phyloP scores from a whole-genome alignment of 2,888 invertebrate genomes.

The Philereme transversata region DNA sequence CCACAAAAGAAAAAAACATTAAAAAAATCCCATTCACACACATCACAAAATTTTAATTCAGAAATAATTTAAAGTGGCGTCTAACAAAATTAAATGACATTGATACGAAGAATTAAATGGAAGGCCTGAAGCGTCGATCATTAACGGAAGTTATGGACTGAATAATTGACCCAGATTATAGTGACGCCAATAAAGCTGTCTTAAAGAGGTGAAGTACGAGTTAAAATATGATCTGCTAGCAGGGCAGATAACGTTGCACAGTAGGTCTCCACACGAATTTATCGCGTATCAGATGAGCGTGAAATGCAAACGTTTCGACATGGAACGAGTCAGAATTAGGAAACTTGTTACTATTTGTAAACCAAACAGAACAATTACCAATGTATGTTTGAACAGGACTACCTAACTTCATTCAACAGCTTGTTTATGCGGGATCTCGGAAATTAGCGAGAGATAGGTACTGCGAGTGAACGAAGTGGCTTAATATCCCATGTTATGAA shows the following conservation, averaged over 20 bases:
- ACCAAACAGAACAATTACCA: conserved; percentile 46
- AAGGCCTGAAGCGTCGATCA: conserved; percentile 6
- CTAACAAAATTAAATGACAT: background rate
- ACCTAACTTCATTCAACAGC: conserved; percentile 35
- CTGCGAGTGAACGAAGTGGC: conserved; percentile 12
- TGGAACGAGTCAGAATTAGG: conserved; percentile 47
- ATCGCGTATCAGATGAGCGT: conserved; percentile 56
- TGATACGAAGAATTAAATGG: conserved; percentile 1
- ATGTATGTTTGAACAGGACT: conserved; percentile 39
- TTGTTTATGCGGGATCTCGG: conserved; percentile 43
- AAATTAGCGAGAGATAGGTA: conserved; percentile 41
- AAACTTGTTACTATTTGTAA: conserved; percentile 54
- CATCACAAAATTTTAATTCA: no score
- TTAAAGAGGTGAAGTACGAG: conserved; percentile 13
- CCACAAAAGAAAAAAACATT: conserved; percentile 1
- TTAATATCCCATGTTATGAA: conserved; percentile 19
- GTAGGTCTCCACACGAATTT: conserved; percentile 46
- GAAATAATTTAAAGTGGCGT: no score
- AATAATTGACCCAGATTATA: conserved; percentile 25
- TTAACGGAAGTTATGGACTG: conserved; percentile 15
- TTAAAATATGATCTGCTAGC: conserved; percentile 32
- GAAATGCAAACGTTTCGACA: conserved; percentile 57
- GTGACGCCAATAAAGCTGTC: conserved; percentile 22
- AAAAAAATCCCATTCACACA: no score
- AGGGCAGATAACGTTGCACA: conserved; percentile 32